Evolutionary conservation across 1,140 invertebrate species (phyloP).

Genomic region (Drosophila ambigua): DNA sequence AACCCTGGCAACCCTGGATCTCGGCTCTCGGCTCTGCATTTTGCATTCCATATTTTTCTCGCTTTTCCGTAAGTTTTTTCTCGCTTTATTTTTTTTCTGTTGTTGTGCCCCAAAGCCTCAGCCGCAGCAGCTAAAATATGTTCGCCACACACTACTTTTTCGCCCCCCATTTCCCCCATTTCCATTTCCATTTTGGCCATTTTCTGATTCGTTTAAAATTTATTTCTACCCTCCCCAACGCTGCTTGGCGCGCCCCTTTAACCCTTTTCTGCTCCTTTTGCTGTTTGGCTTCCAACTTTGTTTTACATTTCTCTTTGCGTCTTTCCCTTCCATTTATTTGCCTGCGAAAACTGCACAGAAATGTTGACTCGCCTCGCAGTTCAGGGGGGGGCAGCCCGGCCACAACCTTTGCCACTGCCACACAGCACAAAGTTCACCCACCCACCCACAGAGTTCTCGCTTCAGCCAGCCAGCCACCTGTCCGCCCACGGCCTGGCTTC

Average conservation of each 20-base stretch:
- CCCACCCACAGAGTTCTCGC: neutral
- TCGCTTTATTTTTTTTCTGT: constrained; percentile 17
- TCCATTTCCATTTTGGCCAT: constrained; percentile 62
- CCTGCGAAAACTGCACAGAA: constrained; percentile 43
- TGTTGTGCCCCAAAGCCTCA: constrained; percentile 50
- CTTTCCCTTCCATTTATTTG: too few relatives aligned
- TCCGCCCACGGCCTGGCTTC: constrained; percentile 31
- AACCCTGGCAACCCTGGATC: constrained; percentile 47
- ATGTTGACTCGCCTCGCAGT: constrained; percentile 37
- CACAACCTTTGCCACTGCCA: constrained; percentile 24
- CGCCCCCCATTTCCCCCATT: constrained; percentile 33
- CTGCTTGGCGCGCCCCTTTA: neutral
- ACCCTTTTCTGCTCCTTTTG: constrained; percentile 31
- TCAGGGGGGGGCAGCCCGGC: constrained; percentile 26
- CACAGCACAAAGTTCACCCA: constrained; percentile 1
- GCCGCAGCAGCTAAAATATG: constrained; percentile 74
- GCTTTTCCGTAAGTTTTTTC: constrained; percentile 5
- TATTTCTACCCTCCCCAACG: constrained; percentile 28
- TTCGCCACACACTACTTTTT: constrained; percentile 61
- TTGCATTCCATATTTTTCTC: constrained; percentile 55
- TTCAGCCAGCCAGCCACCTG: constrained; percentile 10
- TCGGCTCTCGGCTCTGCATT: constrained; percentile 23
- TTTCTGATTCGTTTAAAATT: constrained; percentile 75
- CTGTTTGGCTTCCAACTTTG: constrained; percentile 56
- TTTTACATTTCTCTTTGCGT: constrained; percentile 47